These are phyloP conservation scores for Sibirionetta formosa DNA, from an alignment of 2,797 vertebrate species.

Conservation along the genomic window DNA sequence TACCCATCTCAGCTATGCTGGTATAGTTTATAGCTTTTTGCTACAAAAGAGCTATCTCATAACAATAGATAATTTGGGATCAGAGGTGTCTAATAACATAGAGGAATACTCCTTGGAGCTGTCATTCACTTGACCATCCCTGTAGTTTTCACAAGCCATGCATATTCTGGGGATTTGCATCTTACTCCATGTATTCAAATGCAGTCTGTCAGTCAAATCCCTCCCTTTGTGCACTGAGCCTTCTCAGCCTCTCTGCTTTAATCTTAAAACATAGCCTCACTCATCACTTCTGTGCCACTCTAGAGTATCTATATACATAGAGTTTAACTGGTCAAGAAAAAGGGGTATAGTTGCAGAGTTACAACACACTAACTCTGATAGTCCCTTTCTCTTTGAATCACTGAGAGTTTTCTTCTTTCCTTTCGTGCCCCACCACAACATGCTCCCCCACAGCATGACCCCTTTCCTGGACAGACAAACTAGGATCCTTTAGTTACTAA, in stretches of 20 bases:
- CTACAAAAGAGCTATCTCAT: background rate
- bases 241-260: background rate
- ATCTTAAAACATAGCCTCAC: background rate
- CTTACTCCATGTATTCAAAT: background rate
- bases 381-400: background rate
- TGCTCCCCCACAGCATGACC: background rate
- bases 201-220: background rate
- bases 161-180: background rate
- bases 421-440: accelerated
- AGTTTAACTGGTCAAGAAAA: background rate
- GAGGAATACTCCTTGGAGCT: background rate
- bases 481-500: background rate
- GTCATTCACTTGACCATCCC: background rate
- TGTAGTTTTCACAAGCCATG: background rate
- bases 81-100: background rate
- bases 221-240: background rate
- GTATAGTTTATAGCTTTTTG: background rate
- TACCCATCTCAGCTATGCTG: background rate
- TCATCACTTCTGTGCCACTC: background rate
- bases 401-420: background rate
- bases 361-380: background rate
- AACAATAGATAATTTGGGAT: background rate
- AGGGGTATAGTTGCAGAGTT: background rate
- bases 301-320: background rate
- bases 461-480: background rate